Percentiles rank a stretch among this genome's conserved stretches.
These are phyloP conservation scores for Rhabdophis nuchalis DNA, from an alignment of 2,797 vertebrate species.

Conservation along the genomic window DNA sequence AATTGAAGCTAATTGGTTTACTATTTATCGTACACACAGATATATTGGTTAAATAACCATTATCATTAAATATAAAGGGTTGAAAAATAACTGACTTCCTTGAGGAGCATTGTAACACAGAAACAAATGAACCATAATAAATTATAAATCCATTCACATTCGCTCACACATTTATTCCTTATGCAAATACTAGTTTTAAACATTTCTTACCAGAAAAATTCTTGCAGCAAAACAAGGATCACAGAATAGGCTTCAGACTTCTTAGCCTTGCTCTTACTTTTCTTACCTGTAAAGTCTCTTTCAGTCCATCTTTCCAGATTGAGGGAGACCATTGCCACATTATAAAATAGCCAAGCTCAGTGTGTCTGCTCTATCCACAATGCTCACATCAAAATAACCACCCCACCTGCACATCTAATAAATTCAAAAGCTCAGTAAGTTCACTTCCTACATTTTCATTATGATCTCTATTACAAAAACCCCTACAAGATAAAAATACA, in stretches of 20 bases:
- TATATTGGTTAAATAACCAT: neutral
- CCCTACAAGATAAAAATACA: neutral
- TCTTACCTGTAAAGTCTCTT: constrained; percentile 55
- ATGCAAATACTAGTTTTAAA: constrained; percentile 26
- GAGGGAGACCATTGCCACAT: neutral
- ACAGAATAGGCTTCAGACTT: neutral
- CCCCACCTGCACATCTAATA: neutral
- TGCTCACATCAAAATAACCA: neutral
- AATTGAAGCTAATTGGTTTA: neutral
- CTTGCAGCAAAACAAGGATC: neutral
- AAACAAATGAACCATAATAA: neutral
- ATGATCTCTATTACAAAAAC: neutral
- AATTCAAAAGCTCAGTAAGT: neutral
- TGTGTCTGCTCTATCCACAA: neutral
- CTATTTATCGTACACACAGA: neutral
- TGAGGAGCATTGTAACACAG: constrained; percentile 67
- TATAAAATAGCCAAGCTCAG: neutral
- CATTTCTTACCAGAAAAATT: constrained; percentile 21
- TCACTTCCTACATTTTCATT: neutral
- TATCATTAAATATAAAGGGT: neutral
- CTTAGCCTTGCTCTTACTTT: constrained; percentile 10
- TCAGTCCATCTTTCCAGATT: neutral
- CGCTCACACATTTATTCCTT: neutral
- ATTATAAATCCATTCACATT: neutral
- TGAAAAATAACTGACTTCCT: constrained; percentile 30